Evolutionary conservation across 2,113 vertebrate species (phyloP).

Genomic region (Arizona elegans): DNA sequence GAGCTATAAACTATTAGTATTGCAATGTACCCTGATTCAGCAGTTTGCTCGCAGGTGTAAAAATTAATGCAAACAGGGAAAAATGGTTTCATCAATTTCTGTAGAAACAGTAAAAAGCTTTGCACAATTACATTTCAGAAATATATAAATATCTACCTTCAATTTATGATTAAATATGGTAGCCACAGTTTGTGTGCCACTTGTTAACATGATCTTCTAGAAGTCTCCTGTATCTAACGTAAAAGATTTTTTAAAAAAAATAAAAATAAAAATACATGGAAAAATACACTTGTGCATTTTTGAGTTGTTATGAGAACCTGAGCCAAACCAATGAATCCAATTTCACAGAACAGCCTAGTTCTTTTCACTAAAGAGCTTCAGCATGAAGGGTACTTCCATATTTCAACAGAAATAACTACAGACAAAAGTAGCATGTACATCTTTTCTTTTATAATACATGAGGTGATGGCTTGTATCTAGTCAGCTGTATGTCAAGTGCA

Average conservation of each 20-base stretch:
- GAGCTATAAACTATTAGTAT: conserved; percentile 46
- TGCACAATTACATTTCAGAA: conserved; percentile 13
- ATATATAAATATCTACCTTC: conserved; percentile 19
- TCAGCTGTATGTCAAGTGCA: neutral
- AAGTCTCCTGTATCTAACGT: neutral
- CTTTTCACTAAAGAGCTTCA: neutral
- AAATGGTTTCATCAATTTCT: conserved; percentile 16
- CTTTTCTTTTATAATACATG: neutral
- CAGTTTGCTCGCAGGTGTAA: conserved; percentile 45
- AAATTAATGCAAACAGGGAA: conserved; percentile 29
- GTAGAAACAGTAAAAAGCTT: conserved; percentile 6
- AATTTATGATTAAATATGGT: neutral
- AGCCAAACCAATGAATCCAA: neutral
- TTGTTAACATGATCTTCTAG: neutral
- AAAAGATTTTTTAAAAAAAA: neutral
- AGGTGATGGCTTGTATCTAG: neutral
- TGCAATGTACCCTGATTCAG: conserved; percentile 49
- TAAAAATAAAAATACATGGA: neutral
- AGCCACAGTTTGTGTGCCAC: neutral
- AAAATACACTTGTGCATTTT: neutral
- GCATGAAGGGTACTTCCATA: neutral
- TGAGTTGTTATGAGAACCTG: neutral
- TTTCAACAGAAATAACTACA: neutral
- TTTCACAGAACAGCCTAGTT: neutral
- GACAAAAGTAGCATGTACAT: neutral